phyloP scores from a whole-genome alignment of 2,888 invertebrate species.

The Lasioglossum vierecki region DNA sequence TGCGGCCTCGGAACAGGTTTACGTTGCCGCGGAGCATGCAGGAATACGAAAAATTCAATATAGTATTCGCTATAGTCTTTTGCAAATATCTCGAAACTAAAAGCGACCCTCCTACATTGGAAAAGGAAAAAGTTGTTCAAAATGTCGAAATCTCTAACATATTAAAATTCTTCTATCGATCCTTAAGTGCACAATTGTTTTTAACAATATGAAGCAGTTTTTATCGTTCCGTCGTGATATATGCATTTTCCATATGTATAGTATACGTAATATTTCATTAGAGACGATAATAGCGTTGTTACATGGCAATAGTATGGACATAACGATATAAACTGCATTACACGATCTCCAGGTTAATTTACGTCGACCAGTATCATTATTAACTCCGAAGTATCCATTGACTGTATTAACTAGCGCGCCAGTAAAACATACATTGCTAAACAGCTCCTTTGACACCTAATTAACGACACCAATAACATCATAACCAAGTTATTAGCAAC shows the following conservation, averaged over 20 bases:
- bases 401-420: background rate
- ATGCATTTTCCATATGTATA: background rate
- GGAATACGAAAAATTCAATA: no score
- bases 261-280: background rate
- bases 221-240: background rate
- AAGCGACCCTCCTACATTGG: no score
- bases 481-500: background rate
- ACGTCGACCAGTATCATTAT: background rate
- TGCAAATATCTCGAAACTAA: no score
- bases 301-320: background rate
- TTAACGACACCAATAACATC: background rate
- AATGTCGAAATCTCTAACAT: no score
- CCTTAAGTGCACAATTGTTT: background rate
- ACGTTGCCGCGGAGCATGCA: no score
- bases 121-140: no score
- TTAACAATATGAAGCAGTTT: background rate
- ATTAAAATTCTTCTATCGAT: background rate
- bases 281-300: background rate
- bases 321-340: background rate
- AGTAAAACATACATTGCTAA: background rate
- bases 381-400: background rate
- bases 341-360: background rate
- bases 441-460: background rate
- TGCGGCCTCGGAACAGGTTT: no score
- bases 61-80: no score